Base-by-base conservation (phyloP, 1,140 invertebrate genomes). In the Panagrolaimus sp. region DNA sequence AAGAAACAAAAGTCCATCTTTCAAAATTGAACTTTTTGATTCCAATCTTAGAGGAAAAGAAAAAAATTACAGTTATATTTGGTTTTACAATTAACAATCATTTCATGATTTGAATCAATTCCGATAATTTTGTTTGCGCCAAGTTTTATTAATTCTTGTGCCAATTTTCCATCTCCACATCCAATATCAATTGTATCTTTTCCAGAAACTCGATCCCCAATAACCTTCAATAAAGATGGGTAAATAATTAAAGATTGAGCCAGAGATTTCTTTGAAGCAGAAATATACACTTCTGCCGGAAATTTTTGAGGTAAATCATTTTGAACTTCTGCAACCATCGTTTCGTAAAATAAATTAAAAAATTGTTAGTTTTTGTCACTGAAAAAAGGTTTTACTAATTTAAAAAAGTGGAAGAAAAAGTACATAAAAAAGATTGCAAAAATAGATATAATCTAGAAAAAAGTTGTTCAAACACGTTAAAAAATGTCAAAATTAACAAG, bases 21-120 rank as follows among this genome's bases (percentile, higher is more conserved):
- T 38, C 32, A 7, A n/a, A n/a, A n/a, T n/a, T 38, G 32, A 38
- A 2, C 32, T 38, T 7, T 38, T n/a, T n/a, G n/a, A n/a, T n/a
- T n/a, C n/a, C n/a, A n/a, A n/a, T n/a, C n/a, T n/a, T n/a, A n/a
- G n/a, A n/a, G n/a, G n/a, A n/a, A n/a, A 21, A 8, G 14, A 48
- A 48, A 48, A 48, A 5, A 2, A 15, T 48, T 24, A 58, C 52
- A 21, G 12, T 28, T 28, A 58, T 21, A 58, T 58, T 58, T 58
- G 15, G 21, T 26, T 24, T 12, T 28, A 58, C 52, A 58, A 12
- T 21, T 58, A 2, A 58, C 10, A 58, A 58, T 58, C 52, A 58
- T 58, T 21, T 58, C 52, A 58, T 58, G 52, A 21, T 58, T 28
- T 28, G 52, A 58, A 58, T 58, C 52, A 21, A 58, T 26, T 21